Evolutionary conservation across 2,888 invertebrate genomes (phyloP), one percentile per base, ranked within the genome.

Genomic region (Plemyria rubiginata): DNA sequence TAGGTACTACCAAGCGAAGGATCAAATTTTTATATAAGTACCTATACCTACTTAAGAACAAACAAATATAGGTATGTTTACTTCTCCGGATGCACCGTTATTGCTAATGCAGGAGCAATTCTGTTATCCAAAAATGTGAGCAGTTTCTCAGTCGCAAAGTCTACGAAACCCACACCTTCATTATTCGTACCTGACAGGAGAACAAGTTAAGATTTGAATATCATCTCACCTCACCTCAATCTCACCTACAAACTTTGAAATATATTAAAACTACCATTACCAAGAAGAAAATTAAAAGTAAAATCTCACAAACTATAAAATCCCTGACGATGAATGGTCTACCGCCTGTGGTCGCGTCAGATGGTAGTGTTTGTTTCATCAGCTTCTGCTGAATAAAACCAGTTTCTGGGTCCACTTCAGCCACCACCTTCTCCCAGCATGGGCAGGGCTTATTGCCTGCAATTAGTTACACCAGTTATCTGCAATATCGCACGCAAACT

Each of bases 291-390:
- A 0, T 28, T 22, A 6, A 48, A 15, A 62, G 7, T 46, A 5
- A 53, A 46, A n/a, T 15, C 93, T 87, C 81, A 95, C 95, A 88
- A 40, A 94, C 77, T 56, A 95, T 80, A 70, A 95, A 95, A 71
- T 94, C 94, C 55, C 93, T 85, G 11, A 94, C 80, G 32, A 93
- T 67, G 70, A 95, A 94, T 0, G 93, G 90, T 51, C 87, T 86
- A 15, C 82, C 82, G 6, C 82, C 72, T 0, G 91, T 68, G 0
- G 94, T 93, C 0, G 93, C 93, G 68, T 95, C 94, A 0, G 84
- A 81, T 0, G 94, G 93, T 12, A 94, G 77, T 36, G 79, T 77
- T 64, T 68, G 75, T 68, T 84, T 85, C 45, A 90, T 65, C 13
- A 91, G 75, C 53, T 86, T 90, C 68, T 90, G 87, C 1, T 68